phyloP scores from a whole-genome alignment of 1,140 invertebrate genomes.

The Mercenaria mercenaria region DNA sequence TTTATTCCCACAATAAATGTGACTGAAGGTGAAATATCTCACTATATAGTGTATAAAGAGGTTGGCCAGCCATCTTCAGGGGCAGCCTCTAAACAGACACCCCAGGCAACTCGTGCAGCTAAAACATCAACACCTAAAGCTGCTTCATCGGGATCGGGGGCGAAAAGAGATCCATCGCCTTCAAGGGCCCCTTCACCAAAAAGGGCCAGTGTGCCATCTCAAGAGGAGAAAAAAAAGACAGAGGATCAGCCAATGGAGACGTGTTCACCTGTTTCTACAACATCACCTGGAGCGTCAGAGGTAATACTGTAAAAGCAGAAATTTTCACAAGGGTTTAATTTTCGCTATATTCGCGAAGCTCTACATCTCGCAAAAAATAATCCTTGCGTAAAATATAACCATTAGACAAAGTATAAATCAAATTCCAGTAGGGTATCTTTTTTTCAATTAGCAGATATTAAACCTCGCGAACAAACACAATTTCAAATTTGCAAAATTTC shows the following conservation, averaged over 20 bases:
- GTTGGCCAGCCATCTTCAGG: conserved; percentile 21
- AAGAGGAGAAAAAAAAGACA: neutral
- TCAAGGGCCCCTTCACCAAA: conserved; percentile 30
- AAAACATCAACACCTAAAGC: neutral
- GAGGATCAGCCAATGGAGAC: conserved; percentile 57
- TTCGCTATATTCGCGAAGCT: too few relatives aligned
- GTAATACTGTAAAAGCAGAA: conserved; percentile 2
- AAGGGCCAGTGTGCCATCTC: neutral
- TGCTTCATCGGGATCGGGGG: neutral
- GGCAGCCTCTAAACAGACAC: neutral
- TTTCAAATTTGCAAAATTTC: too few relatives aligned
- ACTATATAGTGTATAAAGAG: conserved; percentile 72
- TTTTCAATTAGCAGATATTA: too few relatives aligned
- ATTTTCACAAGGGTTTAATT: too few relatives aligned
- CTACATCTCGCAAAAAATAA: too few relatives aligned
- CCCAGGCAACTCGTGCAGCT: neutral
- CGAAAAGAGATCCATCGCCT: conserved; percentile 26
- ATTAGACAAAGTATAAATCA: too few relatives aligned
- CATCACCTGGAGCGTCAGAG: conserved; percentile 54
- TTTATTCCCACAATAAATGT: conserved; percentile 76
- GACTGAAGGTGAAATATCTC: conserved; percentile 74
- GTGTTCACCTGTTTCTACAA: conserved; percentile 13
- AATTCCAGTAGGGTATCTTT: too few relatives aligned
- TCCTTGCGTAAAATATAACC: too few relatives aligned
- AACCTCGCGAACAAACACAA: too few relatives aligned